These are phyloP conservation scores for Synergus itoensis DNA, from an alignment of 2,888 invertebrate species.

Conservation along the genomic window DNA sequence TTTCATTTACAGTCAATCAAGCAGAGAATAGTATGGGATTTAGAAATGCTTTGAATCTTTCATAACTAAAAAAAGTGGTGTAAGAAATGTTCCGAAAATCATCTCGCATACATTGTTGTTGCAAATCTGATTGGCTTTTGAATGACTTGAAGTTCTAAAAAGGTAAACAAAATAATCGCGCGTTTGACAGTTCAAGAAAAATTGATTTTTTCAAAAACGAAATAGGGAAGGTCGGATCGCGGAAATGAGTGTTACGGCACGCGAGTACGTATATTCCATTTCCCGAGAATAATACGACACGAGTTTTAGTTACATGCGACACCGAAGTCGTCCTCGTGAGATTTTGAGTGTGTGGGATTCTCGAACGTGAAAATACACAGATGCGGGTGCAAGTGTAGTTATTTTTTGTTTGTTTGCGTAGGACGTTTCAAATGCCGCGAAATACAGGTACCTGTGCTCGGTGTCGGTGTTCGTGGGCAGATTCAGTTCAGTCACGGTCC, in stretches of 20 bases:
- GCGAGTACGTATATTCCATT: conserved; percentile 67
- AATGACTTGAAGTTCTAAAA: too few relatives aligned
- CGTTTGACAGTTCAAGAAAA: background rate
- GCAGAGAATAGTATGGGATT: background rate
- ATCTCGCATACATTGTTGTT: too few relatives aligned
- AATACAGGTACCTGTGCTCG: conserved; percentile 56
- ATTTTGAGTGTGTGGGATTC: background rate
- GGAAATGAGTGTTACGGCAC: conserved; percentile 70
- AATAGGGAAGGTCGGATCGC: conserved; percentile 53
- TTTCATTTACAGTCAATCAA: background rate
- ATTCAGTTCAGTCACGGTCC: conserved; percentile 75
- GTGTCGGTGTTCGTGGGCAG: conserved; percentile 71
- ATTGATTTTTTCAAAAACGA: conserved; percentile 37
- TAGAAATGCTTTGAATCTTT: too few relatives aligned
- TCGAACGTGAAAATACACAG: background rate
- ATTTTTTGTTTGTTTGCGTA: conserved; percentile 45
- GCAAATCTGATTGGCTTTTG: too few relatives aligned
- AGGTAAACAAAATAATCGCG: too few relatives aligned
- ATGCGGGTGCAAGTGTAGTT: conserved; percentile 11
- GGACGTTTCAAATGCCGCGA: conserved; percentile 45
- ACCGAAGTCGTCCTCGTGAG: conserved; percentile 43
- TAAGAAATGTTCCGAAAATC: too few relatives aligned
- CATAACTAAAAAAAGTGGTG: too few relatives aligned
- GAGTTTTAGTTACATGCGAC: conserved; percentile 70
- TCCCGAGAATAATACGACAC: conserved; percentile 68